Evolutionary conservation across 2,113 vertebrate species (phyloP).

Genomic region (Jacana jacana): DNA sequence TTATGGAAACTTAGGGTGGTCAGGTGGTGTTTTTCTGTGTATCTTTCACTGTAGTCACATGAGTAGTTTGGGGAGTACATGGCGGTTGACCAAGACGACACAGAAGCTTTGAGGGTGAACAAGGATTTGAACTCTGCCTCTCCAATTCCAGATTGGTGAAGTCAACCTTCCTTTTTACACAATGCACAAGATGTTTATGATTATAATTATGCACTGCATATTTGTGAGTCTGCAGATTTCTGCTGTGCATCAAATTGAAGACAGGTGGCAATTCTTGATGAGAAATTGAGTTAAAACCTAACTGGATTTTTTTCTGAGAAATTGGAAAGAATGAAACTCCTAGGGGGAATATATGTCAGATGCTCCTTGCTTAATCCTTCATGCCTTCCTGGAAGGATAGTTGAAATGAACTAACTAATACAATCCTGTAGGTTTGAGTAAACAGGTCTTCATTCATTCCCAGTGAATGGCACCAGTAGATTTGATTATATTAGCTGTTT

Average conservation of each 20-base stretch:
- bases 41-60: background rate
- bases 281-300: slow-evolving; percentile 28
- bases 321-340: background rate
- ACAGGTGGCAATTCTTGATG: slow-evolving; percentile 14
- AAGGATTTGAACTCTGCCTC: background rate
- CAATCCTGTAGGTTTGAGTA: slow-evolving; percentile 1
- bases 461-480: background rate
- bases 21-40: background rate
- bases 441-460: slow-evolving; percentile 27
- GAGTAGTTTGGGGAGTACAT: background rate
- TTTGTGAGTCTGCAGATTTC: background rate
- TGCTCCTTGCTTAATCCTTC: slow-evolving; percentile 17
- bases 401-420: slow-evolving; percentile 30
- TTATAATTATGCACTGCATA: background rate
- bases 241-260: background rate
- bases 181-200: background rate
- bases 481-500: background rate
- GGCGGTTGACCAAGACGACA: background rate
- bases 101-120: background rate
- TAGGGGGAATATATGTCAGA: slow-evolving; percentile 26
- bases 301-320: slow-evolving; percentile 18
- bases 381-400: slow-evolving; percentile 19
- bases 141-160: background rate
- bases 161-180: background rate
- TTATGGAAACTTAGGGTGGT: background rate